Evolutionary conservation across 1,140 invertebrate species (phyloP), one percentile per base, ranked within the genome.

Genomic region (Aphaenogaster rudis): DNA sequence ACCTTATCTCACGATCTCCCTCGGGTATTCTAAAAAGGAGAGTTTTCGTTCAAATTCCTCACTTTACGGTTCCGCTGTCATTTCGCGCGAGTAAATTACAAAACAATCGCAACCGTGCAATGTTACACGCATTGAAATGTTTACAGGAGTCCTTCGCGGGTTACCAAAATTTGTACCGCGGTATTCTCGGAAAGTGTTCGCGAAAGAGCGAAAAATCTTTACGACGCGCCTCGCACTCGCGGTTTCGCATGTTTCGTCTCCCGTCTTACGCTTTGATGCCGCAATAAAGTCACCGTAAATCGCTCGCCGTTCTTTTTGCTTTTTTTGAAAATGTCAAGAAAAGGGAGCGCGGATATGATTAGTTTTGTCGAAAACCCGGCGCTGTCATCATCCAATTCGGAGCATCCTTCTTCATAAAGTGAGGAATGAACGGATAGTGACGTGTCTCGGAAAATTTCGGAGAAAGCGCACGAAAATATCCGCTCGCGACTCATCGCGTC

Each of bases 391-490:
- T 48, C 54, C 7, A 36, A 84, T 74, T 84, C 54, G 80, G 17
- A 61, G 11, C 54, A 21, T 50, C 67, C 21, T 7, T n/a, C 33
- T 86, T 39, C 64, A 13, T 45, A 21, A 66, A 57, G n/a, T 2
- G 21, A 61, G 7, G n/a, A 69, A 45, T 59, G 69, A 67, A 52
- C 48, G 74, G 52, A 86, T 36, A 67, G 21, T 66, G 76, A 86
- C 63, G 50, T 11, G 39, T 81, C 80, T 61, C 28, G 80, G 80
- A 48, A 82, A 84, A 76, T 84, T 84, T 84, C 80, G 69, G 80
- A 61, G 80, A 84, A 84, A 84, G 54, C 80, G 54, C 21, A 67
- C 67, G 54, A 54, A 84, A 76, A 84, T 82, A 88, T 64, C 78
- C 61, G 79, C 59, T 21, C 13, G 17, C 69, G 57, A 61, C 42